phyloP scores from a whole-genome alignment of 2,797 vertebrate species.

The Ammospiza maritima region DNA sequence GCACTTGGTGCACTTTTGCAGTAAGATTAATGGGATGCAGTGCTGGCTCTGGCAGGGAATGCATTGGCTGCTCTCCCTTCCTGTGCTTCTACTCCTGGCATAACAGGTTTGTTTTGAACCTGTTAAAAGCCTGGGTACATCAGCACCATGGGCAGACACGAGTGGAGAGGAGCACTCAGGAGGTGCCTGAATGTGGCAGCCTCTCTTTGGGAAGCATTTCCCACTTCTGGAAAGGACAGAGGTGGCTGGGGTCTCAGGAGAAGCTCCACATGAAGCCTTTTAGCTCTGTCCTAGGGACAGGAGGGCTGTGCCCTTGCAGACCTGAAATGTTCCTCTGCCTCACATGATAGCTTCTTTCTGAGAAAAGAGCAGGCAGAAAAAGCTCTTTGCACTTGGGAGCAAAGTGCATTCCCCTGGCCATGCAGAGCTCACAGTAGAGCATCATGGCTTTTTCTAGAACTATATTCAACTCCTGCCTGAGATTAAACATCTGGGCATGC shows the following conservation, averaged over 20 bases:
- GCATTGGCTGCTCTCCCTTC: not conserved
- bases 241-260: not conserved
- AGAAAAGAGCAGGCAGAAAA: not conserved
- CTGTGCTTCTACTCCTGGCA: not conserved
- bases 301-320: not conserved
- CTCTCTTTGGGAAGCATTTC: not conserved
- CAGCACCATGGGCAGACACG: fast-evolving
- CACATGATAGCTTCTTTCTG: fast-evolving
- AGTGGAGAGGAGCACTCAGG: not conserved
- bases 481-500: not conserved
- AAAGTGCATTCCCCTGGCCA: not conserved
- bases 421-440: not conserved
- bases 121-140: not conserved
- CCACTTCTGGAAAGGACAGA: not conserved
- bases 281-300: not conserved
- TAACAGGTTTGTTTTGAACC: not conserved
- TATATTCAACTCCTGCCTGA: not conserved
- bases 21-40: not conserved
- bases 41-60: fast-evolving
- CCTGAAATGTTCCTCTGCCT: not conserved
- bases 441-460: not conserved
- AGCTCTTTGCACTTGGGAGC: not conserved
- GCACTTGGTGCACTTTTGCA: conserved; percentile 1
- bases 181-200: not conserved
- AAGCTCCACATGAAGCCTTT: not conserved